Conservation (phyloP, 2,797 vertebrate species). For the Brachyrhaphis roseni region DNA sequence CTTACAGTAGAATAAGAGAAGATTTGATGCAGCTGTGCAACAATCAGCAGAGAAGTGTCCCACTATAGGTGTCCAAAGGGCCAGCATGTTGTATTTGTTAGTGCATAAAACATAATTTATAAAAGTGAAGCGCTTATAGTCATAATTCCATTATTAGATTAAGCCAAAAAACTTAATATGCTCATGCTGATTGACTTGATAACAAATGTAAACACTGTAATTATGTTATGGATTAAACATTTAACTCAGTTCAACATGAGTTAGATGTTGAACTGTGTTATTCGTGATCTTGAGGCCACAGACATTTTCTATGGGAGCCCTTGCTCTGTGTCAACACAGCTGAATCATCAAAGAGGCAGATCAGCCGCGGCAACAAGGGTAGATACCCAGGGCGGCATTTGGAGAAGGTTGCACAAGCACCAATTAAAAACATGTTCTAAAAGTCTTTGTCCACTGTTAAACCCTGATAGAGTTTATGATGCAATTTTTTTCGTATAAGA, state of each 20-base stretch:
- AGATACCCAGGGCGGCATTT: background rate
- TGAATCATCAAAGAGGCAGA: background rate
- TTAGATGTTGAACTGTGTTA: no score
- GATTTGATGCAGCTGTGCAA: conserved; percentile 44
- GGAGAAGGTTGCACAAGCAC: background rate
- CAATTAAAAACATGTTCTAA: background rate
- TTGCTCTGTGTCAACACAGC: background rate
- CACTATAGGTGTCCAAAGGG: conserved; percentile 1
- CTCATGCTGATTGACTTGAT: background rate
- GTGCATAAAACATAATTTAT: background rate
- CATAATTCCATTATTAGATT: background rate
- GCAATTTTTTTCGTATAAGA: background rate
- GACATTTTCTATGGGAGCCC: no score
- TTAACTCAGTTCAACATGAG: background rate
- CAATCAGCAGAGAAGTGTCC: conserved; percentile 29
- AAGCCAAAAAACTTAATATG: background rate
- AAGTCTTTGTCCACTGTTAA: background rate
- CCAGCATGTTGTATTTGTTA: background rate
- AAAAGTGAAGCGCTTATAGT: background rate
- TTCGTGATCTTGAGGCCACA: background rate
- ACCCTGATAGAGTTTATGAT: background rate
- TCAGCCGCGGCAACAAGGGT: background rate
- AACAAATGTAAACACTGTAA: background rate
- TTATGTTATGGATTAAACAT: background rate
- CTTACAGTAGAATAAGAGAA: conserved; percentile 9